Conservation (phyloP, 92 coral and sea anemone species). For the Paramuricea clavata region DNA sequence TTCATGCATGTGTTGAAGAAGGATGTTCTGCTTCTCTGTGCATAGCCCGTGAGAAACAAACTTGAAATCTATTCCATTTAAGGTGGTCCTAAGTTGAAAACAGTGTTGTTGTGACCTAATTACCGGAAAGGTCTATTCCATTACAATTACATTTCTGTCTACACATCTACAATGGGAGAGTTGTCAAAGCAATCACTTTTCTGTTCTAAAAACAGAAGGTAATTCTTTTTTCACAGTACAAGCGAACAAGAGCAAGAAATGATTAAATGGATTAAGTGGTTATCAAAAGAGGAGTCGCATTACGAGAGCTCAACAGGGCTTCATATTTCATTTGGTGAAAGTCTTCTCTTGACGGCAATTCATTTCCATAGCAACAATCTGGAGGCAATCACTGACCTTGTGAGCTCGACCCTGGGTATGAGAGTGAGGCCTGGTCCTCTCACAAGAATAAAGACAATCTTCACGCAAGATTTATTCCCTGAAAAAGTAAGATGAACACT, state of each 20-base stretch:
- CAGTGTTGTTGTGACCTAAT: too few relatives aligned
- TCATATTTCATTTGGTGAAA: slow-evolving; percentile 96
- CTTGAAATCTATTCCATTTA: too few relatives aligned
- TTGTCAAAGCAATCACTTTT: too few relatives aligned
- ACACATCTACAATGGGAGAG: too few relatives aligned
- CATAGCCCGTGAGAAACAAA: too few relatives aligned
- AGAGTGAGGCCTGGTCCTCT: slow-evolving; percentile 83
- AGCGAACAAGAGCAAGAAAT: slow-evolving; percentile 88
- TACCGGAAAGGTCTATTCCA: too few relatives aligned
- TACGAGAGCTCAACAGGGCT: slow-evolving; percentile 92
- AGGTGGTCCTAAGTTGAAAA: too few relatives aligned
- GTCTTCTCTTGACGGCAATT: slow-evolving; percentile 86
- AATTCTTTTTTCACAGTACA: slow-evolving; percentile 56
- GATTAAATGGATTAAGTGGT: slow-evolving; percentile 85
- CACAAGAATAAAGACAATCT: slow-evolving; percentile 84
- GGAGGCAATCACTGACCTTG: slow-evolving; percentile 91
- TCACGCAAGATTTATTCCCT: slow-evolving; percentile 94
- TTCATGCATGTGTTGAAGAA: too few relatives aligned
- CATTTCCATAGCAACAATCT: slow-evolving; percentile 97
- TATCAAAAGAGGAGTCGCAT: slow-evolving; percentile 87
- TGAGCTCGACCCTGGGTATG: slow-evolving; percentile 90
- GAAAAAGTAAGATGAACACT: slow-evolving; percentile 77
- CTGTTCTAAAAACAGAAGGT: too few relatives aligned
- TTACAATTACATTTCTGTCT: too few relatives aligned
- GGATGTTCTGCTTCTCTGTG: too few relatives aligned